phyloP scores from a whole-genome alignment of 2,888 invertebrate species.

The Anoplius nigerrimus region DNA sequence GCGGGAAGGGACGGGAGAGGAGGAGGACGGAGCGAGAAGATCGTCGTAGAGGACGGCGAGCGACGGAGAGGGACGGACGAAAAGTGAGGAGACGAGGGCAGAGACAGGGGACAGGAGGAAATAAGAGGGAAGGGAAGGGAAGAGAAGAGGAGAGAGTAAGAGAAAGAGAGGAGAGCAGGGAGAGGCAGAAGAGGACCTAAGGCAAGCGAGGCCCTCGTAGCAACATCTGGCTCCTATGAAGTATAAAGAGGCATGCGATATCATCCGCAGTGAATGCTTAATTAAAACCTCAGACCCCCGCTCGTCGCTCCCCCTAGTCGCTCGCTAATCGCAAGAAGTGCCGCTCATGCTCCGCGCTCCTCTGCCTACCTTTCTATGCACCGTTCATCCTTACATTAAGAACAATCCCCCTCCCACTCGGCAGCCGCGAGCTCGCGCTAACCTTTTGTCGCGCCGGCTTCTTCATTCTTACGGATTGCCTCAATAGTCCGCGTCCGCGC shows the following conservation, averaged over 20 bases:
- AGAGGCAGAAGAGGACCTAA: slow-evolving; percentile 45
- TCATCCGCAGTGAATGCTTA: slow-evolving; percentile 74
- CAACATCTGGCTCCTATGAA: slow-evolving; percentile 79
- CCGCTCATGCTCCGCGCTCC: slow-evolving; percentile 25
- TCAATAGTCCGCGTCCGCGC: no score
- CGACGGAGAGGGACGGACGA: slow-evolving; percentile 12
- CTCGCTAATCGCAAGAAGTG: slow-evolving; percentile 59
- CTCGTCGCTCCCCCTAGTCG: slow-evolving; percentile 51
- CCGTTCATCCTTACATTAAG: slow-evolving; percentile 4
- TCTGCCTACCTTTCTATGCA: slow-evolving; percentile 5
- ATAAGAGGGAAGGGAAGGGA: not conserved
- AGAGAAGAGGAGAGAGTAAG: slow-evolving; percentile 3
- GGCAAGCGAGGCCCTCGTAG: slow-evolving; percentile 59
- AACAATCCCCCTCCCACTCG: not conserved
- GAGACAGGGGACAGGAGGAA: not conserved
- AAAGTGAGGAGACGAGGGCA: not conserved
- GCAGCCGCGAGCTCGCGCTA: not conserved
- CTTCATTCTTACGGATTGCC: no score
- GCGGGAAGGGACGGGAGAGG: not conserved
- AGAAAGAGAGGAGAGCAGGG: slow-evolving; percentile 18
- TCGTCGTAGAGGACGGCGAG: not conserved
- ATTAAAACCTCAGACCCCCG: slow-evolving; percentile 74
- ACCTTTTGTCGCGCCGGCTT: no score
- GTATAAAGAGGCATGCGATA: slow-evolving; percentile 77
- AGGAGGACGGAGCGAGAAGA: not conserved